These are phyloP conservation scores for Muscicapa comitata DNA, from an alignment of 2,797 vertebrate genomes.

Conservation along the genomic window DNA sequence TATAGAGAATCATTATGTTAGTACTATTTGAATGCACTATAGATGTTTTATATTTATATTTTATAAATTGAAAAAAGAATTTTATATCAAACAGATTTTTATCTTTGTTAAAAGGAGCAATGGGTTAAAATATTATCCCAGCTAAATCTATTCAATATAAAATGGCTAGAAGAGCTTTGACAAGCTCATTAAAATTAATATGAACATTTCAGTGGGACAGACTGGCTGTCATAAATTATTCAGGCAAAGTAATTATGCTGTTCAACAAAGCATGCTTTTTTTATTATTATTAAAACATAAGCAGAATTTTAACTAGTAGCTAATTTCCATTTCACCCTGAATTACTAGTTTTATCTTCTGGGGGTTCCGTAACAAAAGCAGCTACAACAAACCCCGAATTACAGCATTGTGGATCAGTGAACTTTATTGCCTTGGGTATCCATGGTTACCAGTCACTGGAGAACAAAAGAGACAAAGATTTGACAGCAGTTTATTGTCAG, in stretches of 20 bases:
- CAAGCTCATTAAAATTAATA: constrained; percentile 58
- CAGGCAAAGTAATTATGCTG: constrained; percentile 20
- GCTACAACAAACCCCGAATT: neutral
- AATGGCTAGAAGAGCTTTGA: constrained; percentile 9
- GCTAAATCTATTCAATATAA: neutral
- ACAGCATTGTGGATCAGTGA: neutral
- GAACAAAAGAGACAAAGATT: constrained; percentile 6
- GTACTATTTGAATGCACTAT: neutral
- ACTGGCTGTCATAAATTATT: constrained; percentile 48
- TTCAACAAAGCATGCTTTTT: neutral
- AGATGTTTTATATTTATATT: neutral
- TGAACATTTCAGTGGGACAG: constrained; percentile 1
- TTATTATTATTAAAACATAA: constrained; percentile 10
- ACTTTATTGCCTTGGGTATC: constrained; percentile 6
- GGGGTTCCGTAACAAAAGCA: neutral
- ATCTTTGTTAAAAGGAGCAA: neutral
- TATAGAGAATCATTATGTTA: neutral
- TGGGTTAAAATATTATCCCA: neutral
- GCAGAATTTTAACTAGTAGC: constrained; percentile 6
- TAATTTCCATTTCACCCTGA: constrained; percentile 41
- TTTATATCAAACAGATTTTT: neutral
- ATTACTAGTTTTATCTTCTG: neutral
- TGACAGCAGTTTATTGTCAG: constrained; percentile 16
- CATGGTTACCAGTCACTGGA: constrained; percentile 13
- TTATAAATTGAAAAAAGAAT: neutral